Base-by-base conservation (phyloP, 2,888 invertebrate genomes). In the Drosophila neoperkinsi region DNA sequence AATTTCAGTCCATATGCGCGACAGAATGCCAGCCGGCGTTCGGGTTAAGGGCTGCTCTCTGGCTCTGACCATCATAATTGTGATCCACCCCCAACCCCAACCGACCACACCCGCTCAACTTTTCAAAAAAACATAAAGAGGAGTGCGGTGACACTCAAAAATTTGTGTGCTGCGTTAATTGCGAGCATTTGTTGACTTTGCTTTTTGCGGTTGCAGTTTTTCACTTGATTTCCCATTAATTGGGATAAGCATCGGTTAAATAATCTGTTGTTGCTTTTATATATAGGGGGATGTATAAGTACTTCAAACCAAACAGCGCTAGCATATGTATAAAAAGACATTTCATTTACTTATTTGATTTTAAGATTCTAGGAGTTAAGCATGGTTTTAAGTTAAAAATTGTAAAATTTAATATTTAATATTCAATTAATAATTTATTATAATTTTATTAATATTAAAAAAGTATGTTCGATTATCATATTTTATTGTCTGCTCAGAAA, bases 1-100 rank as follows among this genome's bases (percentile, higher is more conserved):
- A 90, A 83, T 87, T 88, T 88, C 68, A 64, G 83, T 85, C 84
- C 86, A 87, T 87, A 87, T 87, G 86, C 79, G 83, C 86, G 41
- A 57, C 46, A 25, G 16, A 79, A 56, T 56, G 67, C 68, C 80
- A 70, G 58, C 67, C 65, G 64, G 50, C 73, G 76, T 69, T 70
- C 70, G 62, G 71, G 46, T 38, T 55, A 65, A 73, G 77, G 59
- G 67, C 74, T 69, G 70, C 38, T 57, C 25, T 28, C 56, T 46
- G 56, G 28, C 46, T 43, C 57, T 16, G 57, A 78, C 52, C 77
- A 71, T 59, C 67, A 64, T 59, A 62, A 53, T 56, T 21, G 36
- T 33, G 25, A 34, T 43, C 43, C 68, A 55, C 28, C 70, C 11
- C 51, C 60, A 5, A 4, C 46, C 38, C 33, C 21, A 13, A 11